Percentiles rank a stretch among this genome's conserved stretches.
These are phyloP conservation scores for Plagodis pulveraria DNA, from an alignment of 2,888 invertebrate species.

Conservation along the genomic window DNA sequence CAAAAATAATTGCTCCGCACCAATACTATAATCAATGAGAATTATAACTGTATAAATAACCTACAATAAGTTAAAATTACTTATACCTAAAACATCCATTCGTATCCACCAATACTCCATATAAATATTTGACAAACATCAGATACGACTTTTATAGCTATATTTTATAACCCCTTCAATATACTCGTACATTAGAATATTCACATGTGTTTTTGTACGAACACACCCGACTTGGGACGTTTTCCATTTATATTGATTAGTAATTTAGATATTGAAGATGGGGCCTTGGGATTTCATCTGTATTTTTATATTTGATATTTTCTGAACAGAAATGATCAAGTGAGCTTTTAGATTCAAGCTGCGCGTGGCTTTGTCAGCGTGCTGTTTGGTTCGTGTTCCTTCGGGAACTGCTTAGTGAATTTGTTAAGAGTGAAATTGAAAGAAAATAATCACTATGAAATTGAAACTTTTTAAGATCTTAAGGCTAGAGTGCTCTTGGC, in stretches of 20 bases:
- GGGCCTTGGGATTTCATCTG: conserved; percentile 41
- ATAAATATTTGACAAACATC: conserved; percentile 70
- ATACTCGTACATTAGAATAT: conserved; percentile 56
- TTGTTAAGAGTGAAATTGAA: too few species aligned
- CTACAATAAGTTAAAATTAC: too few species aligned
- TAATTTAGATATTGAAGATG: conserved; percentile 54
- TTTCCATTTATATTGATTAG: conserved; percentile 49
- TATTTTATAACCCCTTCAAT: conserved; percentile 55
- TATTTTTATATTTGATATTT: conserved; percentile 30
- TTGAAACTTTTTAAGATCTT: too few species aligned
- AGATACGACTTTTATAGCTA: conserved; percentile 60
- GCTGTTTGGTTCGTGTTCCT: too few species aligned
- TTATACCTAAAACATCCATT: background rate
- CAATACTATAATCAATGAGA: too few species aligned
- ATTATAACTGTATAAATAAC: too few species aligned
- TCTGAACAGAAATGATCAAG: conserved; percentile 14
- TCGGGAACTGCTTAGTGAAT: too few species aligned
- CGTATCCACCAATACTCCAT: conserved; percentile 60
- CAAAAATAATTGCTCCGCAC: too few species aligned
- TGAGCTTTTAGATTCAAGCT: too few species aligned
- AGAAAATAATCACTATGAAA: too few species aligned
- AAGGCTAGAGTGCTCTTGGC: too few species aligned
- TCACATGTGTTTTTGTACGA: conserved; percentile 41
- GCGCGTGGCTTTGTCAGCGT: too few species aligned
- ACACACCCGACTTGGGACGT: conserved; percentile 35